Percentiles rank a stretch among this genome's conserved stretches.
Conservation (phyloP, 2,113 vertebrate species). For the Tragelaphus strepsiceros region DNA sequence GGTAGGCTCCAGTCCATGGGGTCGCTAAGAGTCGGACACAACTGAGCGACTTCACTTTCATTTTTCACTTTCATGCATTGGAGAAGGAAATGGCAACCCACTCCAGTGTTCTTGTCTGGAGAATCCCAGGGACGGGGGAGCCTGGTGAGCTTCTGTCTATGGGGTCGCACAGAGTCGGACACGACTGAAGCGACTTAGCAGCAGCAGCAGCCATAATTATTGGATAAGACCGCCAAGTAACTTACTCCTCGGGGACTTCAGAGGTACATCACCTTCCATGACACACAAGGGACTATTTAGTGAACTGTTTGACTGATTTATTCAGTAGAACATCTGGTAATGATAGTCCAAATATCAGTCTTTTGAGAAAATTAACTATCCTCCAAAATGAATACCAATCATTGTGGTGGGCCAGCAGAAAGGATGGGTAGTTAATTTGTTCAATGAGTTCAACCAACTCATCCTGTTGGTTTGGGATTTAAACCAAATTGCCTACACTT, state of each 20-base stretch:
- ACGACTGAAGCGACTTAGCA: no score
- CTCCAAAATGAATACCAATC: not conserved
- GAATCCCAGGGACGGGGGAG: no score
- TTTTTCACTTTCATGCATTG: no score
- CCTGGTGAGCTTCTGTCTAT: rapidly evolving
- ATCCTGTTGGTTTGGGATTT: not conserved
- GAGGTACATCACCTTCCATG: slow-evolving; percentile 40
- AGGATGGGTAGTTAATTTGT: not conserved
- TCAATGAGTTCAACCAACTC: not conserved
- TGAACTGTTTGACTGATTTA: slow-evolving; percentile 45
- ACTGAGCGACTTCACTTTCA: no score
- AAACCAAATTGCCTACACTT: not conserved
- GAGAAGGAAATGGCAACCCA: no score
- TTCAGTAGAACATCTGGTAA: slow-evolving; percentile 17
- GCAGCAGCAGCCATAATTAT: slow-evolving; percentile 33
- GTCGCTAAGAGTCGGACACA: no score
- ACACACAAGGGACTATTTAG: slow-evolving; percentile 24
- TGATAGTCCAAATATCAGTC: slow-evolving; percentile 40
- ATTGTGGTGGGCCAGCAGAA: not conserved
- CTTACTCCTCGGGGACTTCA: slow-evolving; percentile 35
- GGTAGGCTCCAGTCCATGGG: no score
- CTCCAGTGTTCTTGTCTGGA: no score
- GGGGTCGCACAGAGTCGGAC: no score
- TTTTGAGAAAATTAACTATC: slow-evolving; percentile 42
- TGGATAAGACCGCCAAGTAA: slow-evolving; percentile 38